Base-by-base conservation (phyloP, 2,888 invertebrate species). In the Anoplius nigerrimus region DNA sequence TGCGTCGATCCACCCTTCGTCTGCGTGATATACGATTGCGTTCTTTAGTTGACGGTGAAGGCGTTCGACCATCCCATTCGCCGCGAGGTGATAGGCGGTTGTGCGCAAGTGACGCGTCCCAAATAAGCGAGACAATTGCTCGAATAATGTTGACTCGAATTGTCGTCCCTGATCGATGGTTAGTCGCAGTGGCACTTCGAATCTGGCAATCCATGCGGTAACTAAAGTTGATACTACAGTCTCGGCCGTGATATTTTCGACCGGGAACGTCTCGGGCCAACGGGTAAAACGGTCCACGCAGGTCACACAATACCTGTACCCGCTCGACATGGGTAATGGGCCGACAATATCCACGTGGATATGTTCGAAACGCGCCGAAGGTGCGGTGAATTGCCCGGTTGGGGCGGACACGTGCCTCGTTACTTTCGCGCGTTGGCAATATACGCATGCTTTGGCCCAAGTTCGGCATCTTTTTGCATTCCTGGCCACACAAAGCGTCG, bases 401-500 rank as follows among this genome's bases (percentile, higher is more conserved):
- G 85, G 85, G 42, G 83, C 18, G 34, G 61, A 27, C 13, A 79
- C 81, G 76, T 83, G 87, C 21, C 85, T 68, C 0, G 61, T 45
- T 0, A 87, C 68, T 66, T 89, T 89, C 0, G 70, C 54, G 2
- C 75, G 68, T 61, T 88, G 88, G 60, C 88, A 88, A 3, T 66
- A 54, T 4, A 76, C n/a, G 69, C 87, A 87, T 13, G 69, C 54
- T 18, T 73, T 72, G 0, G 82, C 71, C 87, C 85, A 87, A 0
- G 68, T 51, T 3, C 77, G 55, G 52, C 79, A 81, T 89, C 85
- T 15, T 69, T 74, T 0, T 78, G 73, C 0, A 88, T 75, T 1
- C 73, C 72, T 0, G 85, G 86, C 87, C 87, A 87, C 0, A 88
- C 81, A 56, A 77, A 88, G 0, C 85, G 72, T 22, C 82, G 53